phyloP scores from a whole-genome alignment of 2,113 vertebrate species.

The Laticauda laticaudata region DNA sequence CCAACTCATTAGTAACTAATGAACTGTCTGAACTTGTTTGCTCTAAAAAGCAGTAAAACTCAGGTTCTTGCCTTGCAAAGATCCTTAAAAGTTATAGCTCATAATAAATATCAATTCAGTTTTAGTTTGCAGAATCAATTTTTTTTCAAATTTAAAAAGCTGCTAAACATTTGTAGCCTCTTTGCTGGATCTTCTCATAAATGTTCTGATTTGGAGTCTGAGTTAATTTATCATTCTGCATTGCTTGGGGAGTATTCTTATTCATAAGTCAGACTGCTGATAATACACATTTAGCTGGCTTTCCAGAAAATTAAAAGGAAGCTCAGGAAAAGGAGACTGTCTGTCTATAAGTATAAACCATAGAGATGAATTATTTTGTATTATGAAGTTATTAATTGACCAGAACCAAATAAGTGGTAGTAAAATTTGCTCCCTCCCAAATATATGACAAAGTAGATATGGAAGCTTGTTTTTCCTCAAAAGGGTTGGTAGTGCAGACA shows the following conservation, averaged over 20 bases:
- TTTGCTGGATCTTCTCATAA: background rate
- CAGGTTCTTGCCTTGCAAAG: background rate
- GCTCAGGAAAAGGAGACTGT: background rate
- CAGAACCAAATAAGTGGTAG: background rate
- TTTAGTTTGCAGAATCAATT: background rate
- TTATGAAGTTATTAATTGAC: background rate
- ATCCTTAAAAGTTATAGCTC: background rate
- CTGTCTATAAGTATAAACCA: background rate
- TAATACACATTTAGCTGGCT: background rate
- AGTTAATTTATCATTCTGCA: background rate
- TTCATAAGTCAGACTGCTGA: background rate
- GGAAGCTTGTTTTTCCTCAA: background rate
- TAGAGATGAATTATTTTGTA: background rate
- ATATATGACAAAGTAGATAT: background rate
- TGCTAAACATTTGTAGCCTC: background rate
- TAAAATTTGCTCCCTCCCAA: background rate
- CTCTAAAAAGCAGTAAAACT: background rate
- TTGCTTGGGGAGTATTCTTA: background rate
- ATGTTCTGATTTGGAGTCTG: slow-evolving; percentile 25
- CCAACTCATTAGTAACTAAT: background rate
- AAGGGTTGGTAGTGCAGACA: background rate
- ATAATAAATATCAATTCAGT: background rate
- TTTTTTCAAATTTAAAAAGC: background rate
- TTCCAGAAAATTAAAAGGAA: background rate
- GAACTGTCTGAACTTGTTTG: background rate